Base-by-base conservation (phyloP, 2,113 vertebrate genomes). In the Grus americana region DNA sequence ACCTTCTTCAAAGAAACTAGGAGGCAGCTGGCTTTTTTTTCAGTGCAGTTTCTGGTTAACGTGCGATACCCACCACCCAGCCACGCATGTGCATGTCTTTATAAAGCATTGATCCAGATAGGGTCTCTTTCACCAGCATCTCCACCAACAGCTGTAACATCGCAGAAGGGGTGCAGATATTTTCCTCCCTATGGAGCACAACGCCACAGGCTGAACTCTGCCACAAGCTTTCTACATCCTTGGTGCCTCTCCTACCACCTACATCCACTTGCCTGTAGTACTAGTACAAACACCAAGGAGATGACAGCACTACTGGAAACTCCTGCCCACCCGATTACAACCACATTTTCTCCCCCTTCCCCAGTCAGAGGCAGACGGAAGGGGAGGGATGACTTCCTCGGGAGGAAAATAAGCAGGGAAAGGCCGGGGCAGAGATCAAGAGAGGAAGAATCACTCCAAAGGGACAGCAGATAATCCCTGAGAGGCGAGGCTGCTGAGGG, bases 361-460 rank as follows among this genome's bases (percentile, higher is more conserved):
- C 91, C 81, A 50, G 65, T 36, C 75, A 78, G 67, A 84, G 68
- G 88, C 88, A 84, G 90, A 97, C 92, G 82, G 92, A 93, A 96
- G 92, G 49, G 85, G 79, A 93, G 71, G 87, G 79, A 38, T 86
- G 70, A 93, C 91, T 93, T 94, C 89, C 95, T 85, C 86, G 50
- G 59, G 50, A 82, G 61, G 75, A 74, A 91, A 85, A 91, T 12
- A 76, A 79, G n/a, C 83, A 86, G 65, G 36, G 79, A 87, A 90
- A 82, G 54, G 87, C 87, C 55, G 9, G 95, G 74, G 61, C 66
- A 95, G 89, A 80, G 88, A 96, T 87, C 95, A 95, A 65, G 84
- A 92, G 61, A 81, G 78, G 52, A 89, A 71, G 73, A 95, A 97
- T 91, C 92, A 91, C 66, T 88, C 93, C 90, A 66, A 84, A 72